Evolutionary conservation across 2,888 invertebrate species (phyloP), one percentile per base, ranked within the genome.

Genomic region (Acanthosepion lycidas): DNA sequence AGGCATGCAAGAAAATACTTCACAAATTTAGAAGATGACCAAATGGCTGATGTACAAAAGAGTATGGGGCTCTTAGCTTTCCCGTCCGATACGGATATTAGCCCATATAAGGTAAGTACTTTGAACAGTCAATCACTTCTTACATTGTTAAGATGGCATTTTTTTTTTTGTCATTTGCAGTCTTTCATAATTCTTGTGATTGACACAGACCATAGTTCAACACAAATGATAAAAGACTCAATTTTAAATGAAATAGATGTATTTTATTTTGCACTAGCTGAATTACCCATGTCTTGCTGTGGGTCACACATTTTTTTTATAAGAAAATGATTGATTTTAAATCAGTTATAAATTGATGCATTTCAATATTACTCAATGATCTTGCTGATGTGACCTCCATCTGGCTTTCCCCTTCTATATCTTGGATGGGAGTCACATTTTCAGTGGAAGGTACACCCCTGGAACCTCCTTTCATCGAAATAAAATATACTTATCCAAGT

Each of bases 41-140:
- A 99, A 97, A 97, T 99, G 92, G 98, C 98, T 94, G 98, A 99
- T 96, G 99, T 99, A 94, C 99, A 99, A 97, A 98, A 98, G 97
- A 99, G 99, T 96, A 99, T 99, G 99, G 99, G 99, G 92, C 98
- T 99, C 96, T 98, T 99, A 94, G 99, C 99, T 3, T 99, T 99
- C 97, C 98, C 97, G 6, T 95, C 95, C 12, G 95, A 95, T 95
- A 96, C 97, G 53, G 94, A 96, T 26, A 95, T 97, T 49, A 95
- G 96, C 48, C 96, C 96, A 28, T 97, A 97, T 95, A 96, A 96
- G 96, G 97, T 97, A 95, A 94, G 59, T 18, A 42, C 48, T n/a
- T 42, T 92, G 33, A 6, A 48, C 49, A 93, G 59, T 23, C 6
- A 51, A 12, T 51, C 15, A 12, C 6, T 64, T 26, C 28, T 64